phyloP scores from a whole-genome alignment of 2,888 invertebrate genomes.

The Leptopterna dolabrata region DNA sequence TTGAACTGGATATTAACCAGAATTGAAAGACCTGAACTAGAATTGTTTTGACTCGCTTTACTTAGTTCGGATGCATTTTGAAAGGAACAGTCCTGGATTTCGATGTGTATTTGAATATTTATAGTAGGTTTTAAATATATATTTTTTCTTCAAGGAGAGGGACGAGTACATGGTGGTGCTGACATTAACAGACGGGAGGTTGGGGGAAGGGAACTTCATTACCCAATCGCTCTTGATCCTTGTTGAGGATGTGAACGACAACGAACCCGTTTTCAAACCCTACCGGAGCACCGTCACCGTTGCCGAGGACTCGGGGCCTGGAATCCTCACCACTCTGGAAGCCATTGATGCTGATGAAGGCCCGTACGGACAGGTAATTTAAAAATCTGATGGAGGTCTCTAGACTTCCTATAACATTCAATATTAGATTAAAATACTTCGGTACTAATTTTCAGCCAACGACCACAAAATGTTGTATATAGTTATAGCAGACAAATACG shows the following conservation, averaged over 20 bases:
- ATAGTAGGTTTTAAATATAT: too few species aligned
- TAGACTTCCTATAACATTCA: too few species aligned
- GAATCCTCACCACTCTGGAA: constrained; percentile 82
- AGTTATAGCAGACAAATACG: too few species aligned
- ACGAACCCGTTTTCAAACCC: constrained; percentile 87
- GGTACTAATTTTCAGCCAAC: background rate
- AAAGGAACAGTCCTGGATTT: too few species aligned
- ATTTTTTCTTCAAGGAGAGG: constrained; percentile 71
- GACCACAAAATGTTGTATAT: background rate
- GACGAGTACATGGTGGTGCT: constrained; percentile 91
- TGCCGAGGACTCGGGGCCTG: constrained; percentile 81
- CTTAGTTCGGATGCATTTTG: too few species aligned
- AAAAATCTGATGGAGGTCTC: too few species aligned
- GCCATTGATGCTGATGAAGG: constrained; percentile 92
- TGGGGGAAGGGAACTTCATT: constrained; percentile 88
- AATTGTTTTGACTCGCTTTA: too few species aligned
- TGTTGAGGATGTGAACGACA: constrained; percentile 93
- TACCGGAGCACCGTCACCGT: constrained; percentile 86
- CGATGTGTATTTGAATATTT: too few species aligned
- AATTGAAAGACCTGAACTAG: too few species aligned
- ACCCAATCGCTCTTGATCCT: constrained; percentile 89
- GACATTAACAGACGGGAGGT: constrained; percentile 87
- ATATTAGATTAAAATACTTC: background rate
- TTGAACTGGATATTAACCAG: too few species aligned
- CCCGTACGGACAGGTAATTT: constrained; percentile 84